Evolutionary conservation across 2,113 vertebrate genomes (phyloP), one percentile per base, ranked within the genome.

Genomic region (Ptilonorhynchus violaceus): DNA sequence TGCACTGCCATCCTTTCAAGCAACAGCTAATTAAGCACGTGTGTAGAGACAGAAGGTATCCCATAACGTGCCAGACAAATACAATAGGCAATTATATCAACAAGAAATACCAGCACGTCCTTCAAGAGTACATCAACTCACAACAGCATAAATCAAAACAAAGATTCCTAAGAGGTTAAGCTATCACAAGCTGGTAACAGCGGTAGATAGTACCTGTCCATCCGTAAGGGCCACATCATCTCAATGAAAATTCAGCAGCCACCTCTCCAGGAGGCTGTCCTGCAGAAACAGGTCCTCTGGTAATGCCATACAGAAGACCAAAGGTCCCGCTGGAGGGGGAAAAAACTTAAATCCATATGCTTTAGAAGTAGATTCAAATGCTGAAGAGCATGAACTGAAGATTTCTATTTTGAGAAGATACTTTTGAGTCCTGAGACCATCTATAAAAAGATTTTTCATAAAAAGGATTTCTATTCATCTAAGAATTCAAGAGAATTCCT

Each of bases 171-270:
- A 42, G 63, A 83, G 20, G 13, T 42, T 33, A 67, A 67, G 52
- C 31, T 35, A 74, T 8, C 15, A 28, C 0, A 1, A 55, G 28
- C 0, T 20, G 53, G 7, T 27, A 73, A 72, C 21, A 35, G 9
- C 3, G 3, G 30, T 53, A 52, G 22, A 25, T 3, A 42, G 49
- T 13, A 55, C 12, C 20, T 30, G 5, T 15, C 67, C 50, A 46
- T 25, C 60, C 12, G 2, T 16, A 27, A 33, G 33, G 25, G 79
- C n/a, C 31, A 15, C 2, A 23, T 3, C 0, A 1, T 8, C 16
- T 12, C 35, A 9, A 13, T 0, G 1, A 60, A 88, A 88, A 62
- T 5, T 60, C 53, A 52, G 24, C 0, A 55, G 50, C 16, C 19
- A 24, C 21, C 20, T 44, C 46, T 39, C 30, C 47, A 27, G 33